Evolutionary conservation across 1,140 invertebrate species (phyloP).

Genomic region (Drosophila tropicalis): DNA sequence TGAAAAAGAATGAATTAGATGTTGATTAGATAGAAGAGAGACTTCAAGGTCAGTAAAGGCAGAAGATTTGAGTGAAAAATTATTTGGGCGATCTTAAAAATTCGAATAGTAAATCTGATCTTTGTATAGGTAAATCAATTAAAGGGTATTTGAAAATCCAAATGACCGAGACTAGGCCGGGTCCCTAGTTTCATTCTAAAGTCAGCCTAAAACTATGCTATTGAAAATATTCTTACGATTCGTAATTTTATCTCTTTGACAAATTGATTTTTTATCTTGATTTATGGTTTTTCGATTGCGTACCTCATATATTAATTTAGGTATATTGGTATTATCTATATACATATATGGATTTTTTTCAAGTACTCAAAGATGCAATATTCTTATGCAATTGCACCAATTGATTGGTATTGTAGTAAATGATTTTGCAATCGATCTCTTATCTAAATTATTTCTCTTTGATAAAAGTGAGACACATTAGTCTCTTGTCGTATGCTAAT

Average conservation of each 20-base stretch:
- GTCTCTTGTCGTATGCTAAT: constrained; percentile 59
- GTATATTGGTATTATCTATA: no score
- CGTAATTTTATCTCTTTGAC: no score
- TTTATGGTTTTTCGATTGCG: background rate
- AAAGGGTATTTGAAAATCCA: background rate
- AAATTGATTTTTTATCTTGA: constrained; percentile 3
- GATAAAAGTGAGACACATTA: constrained; percentile 34
- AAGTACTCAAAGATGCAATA: background rate
- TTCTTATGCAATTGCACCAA: background rate
- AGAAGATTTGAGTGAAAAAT: no score
- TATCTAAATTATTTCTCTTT: constrained; percentile 13
- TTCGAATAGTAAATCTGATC: no score
- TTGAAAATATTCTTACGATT: background rate
- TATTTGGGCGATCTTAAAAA: no score
- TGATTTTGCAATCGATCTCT: background rate
- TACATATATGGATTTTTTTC: background rate
- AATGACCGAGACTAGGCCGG: background rate
- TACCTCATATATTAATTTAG: no score
- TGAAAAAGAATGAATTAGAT: no score
- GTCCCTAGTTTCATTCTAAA: background rate
- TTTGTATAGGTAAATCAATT: background rate
- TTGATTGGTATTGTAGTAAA: background rate
- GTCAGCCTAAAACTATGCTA: background rate
- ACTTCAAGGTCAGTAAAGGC: no score
- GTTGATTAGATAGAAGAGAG: no score